Evolutionary conservation across 2,888 invertebrate species (phyloP), one percentile per base, ranked within the genome.

Genomic region (Xylocampa areola): DNA sequence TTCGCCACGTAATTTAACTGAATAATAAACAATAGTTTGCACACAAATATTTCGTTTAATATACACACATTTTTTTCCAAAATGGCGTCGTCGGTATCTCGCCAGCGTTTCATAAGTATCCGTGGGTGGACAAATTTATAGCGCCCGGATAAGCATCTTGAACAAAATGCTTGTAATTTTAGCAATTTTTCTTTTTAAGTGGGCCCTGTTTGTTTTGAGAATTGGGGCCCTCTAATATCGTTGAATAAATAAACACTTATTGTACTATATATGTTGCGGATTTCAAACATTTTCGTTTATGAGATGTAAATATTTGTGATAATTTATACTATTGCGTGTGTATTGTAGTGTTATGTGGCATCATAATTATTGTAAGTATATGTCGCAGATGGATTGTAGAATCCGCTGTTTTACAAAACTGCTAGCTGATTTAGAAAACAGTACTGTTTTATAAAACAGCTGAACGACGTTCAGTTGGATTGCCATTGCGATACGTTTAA

Each of bases 121-220:
- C 76, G 72, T 75, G 73, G 71, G 77, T 64, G 79, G 81, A 86
- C 85, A 85, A 86, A 89, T 90, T 89, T 89, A 89, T 89, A 78
- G 79, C 81, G 51, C 30, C 19, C 50, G 68, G 88, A 86, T 89
- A 89, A 77, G 75, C 73, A 90, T 90, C 90, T 83, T 72, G 57
- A 78, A 84, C 86, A 85, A 86, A 90, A 90, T 87, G 81, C 80
- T 85, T 88, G 90, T 86, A 87, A 89, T 90, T 89, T 89, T 80
- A 77, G 77, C 73, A 71, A 86, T 85, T 84, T 84, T 79, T 85
- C 82, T 85, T 81, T 80, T 70, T 70, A 69, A 73, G 55, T 58
- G 64, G 68, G 49, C 66, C 61, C 41, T 57, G 71, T 68, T 71
- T 76, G 55, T 68, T 65, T 39, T 40, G 44, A 10, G 39, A 41